Base-by-base conservation (phyloP, 2,797 vertebrate species). In the Gymnoscopelus braueri region DNA sequence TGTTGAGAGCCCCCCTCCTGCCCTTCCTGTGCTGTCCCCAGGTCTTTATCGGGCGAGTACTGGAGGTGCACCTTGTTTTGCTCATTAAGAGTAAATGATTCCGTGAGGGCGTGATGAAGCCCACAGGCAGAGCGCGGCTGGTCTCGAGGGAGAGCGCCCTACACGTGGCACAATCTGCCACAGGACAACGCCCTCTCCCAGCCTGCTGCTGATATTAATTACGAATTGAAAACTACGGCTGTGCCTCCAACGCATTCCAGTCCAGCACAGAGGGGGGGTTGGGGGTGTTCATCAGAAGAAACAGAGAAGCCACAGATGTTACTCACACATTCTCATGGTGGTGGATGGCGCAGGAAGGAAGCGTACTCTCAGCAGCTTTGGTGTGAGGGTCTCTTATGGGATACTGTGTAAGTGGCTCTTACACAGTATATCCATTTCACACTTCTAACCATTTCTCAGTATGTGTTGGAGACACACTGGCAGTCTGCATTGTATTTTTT, bases 181-280 rank as follows among this genome's bases (percentile, higher is more conserved):
- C 55, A 73, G 72, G 71, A 82, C 84, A 84, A 87, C 74, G 59
- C 79, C 83, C 80, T 86, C 77, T 75, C 71, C 70, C 77, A 85
- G 84, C 81, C 84, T 84, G 86, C 84, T 84, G 84, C 88, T 89
- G 71, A 82, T 91, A 87, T 93, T 93, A 92, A 94, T 93, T 94
- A 88, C 75, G 7, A 75, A 82, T 69, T 48, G 51, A 76, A 71
- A 82, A 84, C 72, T 59, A 69, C 5, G 67, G 65, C 72, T 72
- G 73, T 53, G 85, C 85, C 86, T 85, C 63, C 53, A 63, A 87
- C 63, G 14, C 65, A 85, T 83, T 44, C 76, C 81, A 77, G 80
- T 67, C 74, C 53, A 71, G 53, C 26, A 53, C 47, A 73, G 78
- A 71, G 75, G 64, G 72, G 80, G 65, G 77, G 70, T 77, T 8